Conservation (phyloP, 2,888 invertebrate genomes). For the Ischnus inquisitorius region DNA sequence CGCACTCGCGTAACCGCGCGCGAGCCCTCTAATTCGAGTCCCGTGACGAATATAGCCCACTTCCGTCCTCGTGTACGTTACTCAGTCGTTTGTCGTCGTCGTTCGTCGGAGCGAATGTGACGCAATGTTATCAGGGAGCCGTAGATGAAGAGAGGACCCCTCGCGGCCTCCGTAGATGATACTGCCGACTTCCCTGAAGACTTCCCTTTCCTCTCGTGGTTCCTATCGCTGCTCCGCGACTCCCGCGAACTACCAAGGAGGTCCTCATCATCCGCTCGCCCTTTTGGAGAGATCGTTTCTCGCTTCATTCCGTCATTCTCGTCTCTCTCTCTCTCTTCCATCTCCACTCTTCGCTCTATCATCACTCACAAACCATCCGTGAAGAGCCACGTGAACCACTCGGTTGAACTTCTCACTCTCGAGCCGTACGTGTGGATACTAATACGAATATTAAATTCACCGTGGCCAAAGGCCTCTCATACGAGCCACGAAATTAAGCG, state of each 20-base stretch:
- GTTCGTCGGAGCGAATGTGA: slow-evolving; percentile 71
- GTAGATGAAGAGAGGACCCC: not conserved
- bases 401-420: slow-evolving; percentile 7
- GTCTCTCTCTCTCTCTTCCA: slow-evolving; percentile 14
- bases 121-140: slow-evolving; percentile 75
- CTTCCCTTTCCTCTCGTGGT: slow-evolving; percentile 30
- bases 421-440: slow-evolving; percentile 63
- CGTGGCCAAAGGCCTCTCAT: slow-evolving; percentile 73
- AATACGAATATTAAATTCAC: slow-evolving; percentile 81
- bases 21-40: slow-evolving; percentile 79
- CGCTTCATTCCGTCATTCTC: slow-evolving; percentile 48
- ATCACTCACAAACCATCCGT: slow-evolving; percentile 79
- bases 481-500: slow-evolving; percentile 83
- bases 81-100: slow-evolving; percentile 17
- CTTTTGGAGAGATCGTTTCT: slow-evolving; percentile 54
- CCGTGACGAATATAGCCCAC: slow-evolving; percentile 77
- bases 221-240: slow-evolving; percentile 50
- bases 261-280: slow-evolving; percentile 61
- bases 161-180: not conserved
- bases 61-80: slow-evolving; percentile 70
- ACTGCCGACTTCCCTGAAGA: slow-evolving; percentile 31
- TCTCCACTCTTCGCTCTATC: slow-evolving; percentile 73
- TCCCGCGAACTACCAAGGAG: slow-evolving; percentile 69
- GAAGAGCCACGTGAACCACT: slow-evolving; percentile 59
- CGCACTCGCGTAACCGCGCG: slow-evolving; percentile 74